phyloP scores from a whole-genome alignment of 2,888 invertebrate genomes.

The Epistrophe eligans region DNA sequence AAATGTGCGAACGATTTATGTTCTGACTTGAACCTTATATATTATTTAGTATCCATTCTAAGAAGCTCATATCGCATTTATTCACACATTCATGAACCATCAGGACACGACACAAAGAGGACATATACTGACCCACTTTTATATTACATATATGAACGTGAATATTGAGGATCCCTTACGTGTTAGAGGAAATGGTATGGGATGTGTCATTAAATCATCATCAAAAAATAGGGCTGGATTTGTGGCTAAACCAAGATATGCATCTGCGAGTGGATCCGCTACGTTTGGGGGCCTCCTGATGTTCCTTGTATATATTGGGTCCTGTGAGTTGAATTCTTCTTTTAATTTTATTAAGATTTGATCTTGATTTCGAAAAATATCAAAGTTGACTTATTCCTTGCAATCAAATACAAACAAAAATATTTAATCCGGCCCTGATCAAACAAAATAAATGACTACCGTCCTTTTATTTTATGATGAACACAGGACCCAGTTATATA shows the following conservation, averaged over 20 bases:
- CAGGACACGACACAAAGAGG: neutral
- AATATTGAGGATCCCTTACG: conserved; percentile 45
- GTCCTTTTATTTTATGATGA: conserved; percentile 60
- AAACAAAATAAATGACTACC: conserved; percentile 45
- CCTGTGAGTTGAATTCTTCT: no score
- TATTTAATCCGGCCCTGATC: conserved; percentile 6
- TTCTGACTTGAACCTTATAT: conserved; percentile 22
- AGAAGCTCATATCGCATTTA: conserved; percentile 30
- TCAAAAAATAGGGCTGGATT: neutral
- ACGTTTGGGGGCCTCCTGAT: neutral
- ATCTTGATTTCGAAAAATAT: no score
- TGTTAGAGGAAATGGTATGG: neutral
- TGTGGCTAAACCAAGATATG: neutral
- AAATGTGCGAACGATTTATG: conserved; percentile 43
- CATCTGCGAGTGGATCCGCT: neutral
- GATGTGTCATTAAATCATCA: conserved; percentile 32
- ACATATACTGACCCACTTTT: conserved; percentile 52
- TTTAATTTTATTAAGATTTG: no score
- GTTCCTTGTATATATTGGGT: no score
- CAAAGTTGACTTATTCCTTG: no score
- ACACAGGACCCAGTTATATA: conserved; percentile 17
- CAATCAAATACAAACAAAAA: no score
- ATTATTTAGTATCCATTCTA: conserved; percentile 20
- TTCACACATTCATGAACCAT: conserved; percentile 44
- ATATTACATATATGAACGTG: conserved; percentile 38